phyloP scores from a whole-genome alignment of 2,888 invertebrate species.

The Polietes domitor region DNA sequence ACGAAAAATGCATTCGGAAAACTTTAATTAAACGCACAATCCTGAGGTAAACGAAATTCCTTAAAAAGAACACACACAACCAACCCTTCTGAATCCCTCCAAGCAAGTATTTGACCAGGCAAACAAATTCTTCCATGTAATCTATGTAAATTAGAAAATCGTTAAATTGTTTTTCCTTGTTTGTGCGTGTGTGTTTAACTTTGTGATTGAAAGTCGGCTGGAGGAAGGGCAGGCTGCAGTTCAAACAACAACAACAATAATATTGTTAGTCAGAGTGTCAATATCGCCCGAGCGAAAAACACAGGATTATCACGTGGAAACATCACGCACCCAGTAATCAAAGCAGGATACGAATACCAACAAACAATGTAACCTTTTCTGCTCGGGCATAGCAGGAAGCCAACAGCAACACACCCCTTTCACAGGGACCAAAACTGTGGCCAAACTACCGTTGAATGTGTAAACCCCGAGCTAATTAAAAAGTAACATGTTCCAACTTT shows the following conservation, averaged over 20 bases:
- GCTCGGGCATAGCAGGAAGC: neutral
- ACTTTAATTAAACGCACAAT: too few species aligned
- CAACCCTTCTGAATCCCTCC: too few species aligned
- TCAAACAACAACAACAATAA: slow-evolving; percentile 15
- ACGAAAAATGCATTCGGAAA: too few species aligned
- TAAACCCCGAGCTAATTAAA: slow-evolving; percentile 33
- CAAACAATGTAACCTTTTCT: neutral
- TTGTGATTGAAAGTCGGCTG: slow-evolving; percentile 8
- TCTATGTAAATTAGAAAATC: slow-evolving; percentile 29
- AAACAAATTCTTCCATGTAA: slow-evolving; percentile 18
- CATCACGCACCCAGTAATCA: slow-evolving; percentile 27
- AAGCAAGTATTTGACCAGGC: neutral
- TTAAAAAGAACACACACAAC: too few species aligned
- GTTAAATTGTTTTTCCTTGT: slow-evolving; percentile 9
- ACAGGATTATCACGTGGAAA: slow-evolving; percentile 51
- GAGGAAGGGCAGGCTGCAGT: neutral
- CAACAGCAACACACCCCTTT: slow-evolving; percentile 6
- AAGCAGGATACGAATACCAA: neutral
- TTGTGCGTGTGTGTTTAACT: slow-evolving; percentile 19
- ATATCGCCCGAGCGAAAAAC: slow-evolving; percentile 21
- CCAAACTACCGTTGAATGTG: neutral
- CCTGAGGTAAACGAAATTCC: too few species aligned
- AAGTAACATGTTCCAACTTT: slow-evolving; percentile 7
- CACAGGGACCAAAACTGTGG: neutral
- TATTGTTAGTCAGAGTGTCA: slow-evolving; percentile 47